phyloP scores from a whole-genome alignment of 2,797 vertebrate species.

The Hoplostethus mediterraneus region DNA sequence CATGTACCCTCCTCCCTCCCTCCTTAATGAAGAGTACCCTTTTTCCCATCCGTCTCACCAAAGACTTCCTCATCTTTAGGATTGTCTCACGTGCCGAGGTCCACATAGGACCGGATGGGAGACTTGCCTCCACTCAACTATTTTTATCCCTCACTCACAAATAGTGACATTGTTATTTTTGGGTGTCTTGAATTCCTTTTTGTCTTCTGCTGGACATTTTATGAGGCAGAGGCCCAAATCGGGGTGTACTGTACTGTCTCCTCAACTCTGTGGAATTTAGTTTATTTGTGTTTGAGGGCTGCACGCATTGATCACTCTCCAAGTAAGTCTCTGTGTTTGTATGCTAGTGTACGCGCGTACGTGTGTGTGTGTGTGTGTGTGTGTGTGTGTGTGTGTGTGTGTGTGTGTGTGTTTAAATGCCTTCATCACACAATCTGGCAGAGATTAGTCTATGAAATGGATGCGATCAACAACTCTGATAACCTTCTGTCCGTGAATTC shows the following conservation, averaged over 20 bases:
- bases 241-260: conserved; percentile 28
- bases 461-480: conserved; percentile 48
- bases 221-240: conserved; percentile 30
- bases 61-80: conserved; percentile 24
- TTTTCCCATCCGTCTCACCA: conserved; percentile 21
- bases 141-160: conserved; percentile 21
- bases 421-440: conserved; percentile 3
- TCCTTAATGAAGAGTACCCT: conserved; percentile 13
- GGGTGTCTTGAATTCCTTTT: conserved; percentile 30
- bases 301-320: conserved; percentile 26
- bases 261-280: conserved; percentile 47
- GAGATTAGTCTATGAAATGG: conserved; percentile 41
- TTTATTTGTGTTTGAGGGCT: conserved; percentile 55
- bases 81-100: conserved; percentile 20
- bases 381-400: conserved; percentile 13
- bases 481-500: conserved; percentile 33
- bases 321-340: conserved; percentile 42
- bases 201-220: conserved; percentile 19
- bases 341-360: neutral
- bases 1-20: conserved; percentile 9
- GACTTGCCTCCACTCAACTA: neutral
- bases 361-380: neutral
- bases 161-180: conserved; percentile 12
- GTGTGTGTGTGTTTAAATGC: conserved; percentile 10
- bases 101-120: conserved; percentile 25